Percentiles rank a stretch among this genome's conserved stretches.
These are phyloP conservation scores for Alosa alosa DNA, from an alignment of 2,113 vertebrate genomes.

Conservation along the genomic window DNA sequence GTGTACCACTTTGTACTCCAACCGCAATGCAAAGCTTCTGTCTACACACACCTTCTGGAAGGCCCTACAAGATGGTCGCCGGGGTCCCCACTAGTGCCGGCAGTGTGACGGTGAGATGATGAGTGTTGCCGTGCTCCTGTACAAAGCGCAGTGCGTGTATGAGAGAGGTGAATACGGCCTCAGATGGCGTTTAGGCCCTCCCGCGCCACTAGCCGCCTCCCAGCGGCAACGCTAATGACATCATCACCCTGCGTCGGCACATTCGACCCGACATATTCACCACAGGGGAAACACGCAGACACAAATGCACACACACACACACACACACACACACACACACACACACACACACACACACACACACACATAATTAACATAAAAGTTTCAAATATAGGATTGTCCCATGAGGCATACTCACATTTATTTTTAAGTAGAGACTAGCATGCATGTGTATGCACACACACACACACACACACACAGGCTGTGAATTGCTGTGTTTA, in stretches of 20 bases:
- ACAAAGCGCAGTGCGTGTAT: no score
- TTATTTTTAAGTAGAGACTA: neutral
- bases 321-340: neutral
- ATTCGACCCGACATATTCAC: neutral
- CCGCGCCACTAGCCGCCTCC: neutral
- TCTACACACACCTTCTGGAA: no score
- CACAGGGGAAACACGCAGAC: neutral
- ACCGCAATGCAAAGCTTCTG: no score
- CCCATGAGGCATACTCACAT: constrained; percentile 26
- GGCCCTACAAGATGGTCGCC: no score
- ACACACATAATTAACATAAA: neutral
- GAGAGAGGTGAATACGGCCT: neutral
- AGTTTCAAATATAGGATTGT: neutral
- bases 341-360: neutral
- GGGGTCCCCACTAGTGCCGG: no score
- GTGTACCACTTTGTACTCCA: no score
- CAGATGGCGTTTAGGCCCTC: neutral
- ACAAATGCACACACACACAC: neutral
- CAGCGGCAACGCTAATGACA: neutral
- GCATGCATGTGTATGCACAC: neutral
- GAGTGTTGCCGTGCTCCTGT: no score
- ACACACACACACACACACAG: neutral
- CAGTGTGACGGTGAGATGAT: no score
- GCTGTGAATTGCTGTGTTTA: neutral
- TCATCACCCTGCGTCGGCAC: neutral